Evolutionary conservation across 2,888 invertebrate species (phyloP), one percentile per base, ranked within the genome.

Genomic region (Rhaphigaster nebulosa): DNA sequence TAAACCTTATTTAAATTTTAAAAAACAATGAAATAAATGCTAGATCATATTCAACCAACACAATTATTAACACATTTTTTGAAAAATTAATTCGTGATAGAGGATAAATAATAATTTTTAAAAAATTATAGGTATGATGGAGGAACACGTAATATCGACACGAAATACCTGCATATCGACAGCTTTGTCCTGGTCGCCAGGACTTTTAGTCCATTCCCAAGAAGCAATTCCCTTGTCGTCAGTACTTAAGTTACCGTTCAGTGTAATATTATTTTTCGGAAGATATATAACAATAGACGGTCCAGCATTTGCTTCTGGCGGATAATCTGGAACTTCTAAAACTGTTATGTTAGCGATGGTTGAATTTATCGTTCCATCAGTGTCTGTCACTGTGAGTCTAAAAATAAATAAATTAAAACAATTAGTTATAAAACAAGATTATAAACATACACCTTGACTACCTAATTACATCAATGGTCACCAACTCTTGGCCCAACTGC

Each of bases 121-220:
- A 60, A n/a, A 60, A 60, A 1, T 10, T 38, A 52, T 5, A 50
- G 4, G 50, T 50, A 45, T 50, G 13, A 20, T 34, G 23, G 26
- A 56, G 23, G 23, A 56, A 56, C 10, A 54, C 5, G 10, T 0
- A 70, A 70, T 1, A 52, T 26, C 29, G 89, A 34, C 87, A 88
- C n/a, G n/a, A n/a, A n/a, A 60, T 91, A 95, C 95, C 93, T 94
- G 98, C 98, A 98, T 98, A 93, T 98, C 98, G 20, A 98, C 98
- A 0, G 98, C 98, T 93, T 98, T 97, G 92, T 97, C 96, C 92
- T 97, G 97, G 93, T 97, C 97, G 88, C 97, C 96, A 0, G 97
- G 96, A 89, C 97, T 97, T 93, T 98, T 98, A 0, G 98, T 98
- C 99, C 99, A 99, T 94, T 98, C 98, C 97, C 98, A 99, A 45